Evolutionary conservation across 2,888 invertebrate genomes (phyloP).

Genomic region (Eretmocerus hayati): DNA sequence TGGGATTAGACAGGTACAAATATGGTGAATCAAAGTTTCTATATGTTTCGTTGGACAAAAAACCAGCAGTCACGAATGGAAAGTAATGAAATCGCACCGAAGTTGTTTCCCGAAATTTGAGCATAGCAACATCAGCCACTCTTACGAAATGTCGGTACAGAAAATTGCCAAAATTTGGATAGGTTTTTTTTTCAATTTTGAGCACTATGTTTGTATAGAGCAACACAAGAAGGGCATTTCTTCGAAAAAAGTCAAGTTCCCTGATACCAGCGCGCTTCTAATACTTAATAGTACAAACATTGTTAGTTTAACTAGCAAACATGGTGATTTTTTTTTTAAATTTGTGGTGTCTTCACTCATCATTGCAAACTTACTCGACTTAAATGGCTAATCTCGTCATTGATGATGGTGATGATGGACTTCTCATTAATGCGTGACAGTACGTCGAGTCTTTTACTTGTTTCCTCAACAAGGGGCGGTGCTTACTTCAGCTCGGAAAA

Average conservation of each 20-base stretch:
- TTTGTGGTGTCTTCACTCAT: conserved; percentile 31
- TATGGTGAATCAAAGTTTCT: too few relatives aligned
- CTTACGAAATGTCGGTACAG: too few relatives aligned
- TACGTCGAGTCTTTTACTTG: conserved; percentile 23
- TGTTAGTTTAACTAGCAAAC: conserved; percentile 42
- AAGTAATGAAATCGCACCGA: too few relatives aligned
- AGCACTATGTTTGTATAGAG: too few relatives aligned
- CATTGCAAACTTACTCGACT: conserved; percentile 36
- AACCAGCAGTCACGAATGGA: too few relatives aligned
- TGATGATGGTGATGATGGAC: conserved; percentile 19
- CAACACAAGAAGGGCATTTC: too few relatives aligned
- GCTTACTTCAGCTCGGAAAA: conserved; percentile 29
- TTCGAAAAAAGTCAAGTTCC: conserved; percentile 30
- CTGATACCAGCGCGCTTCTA: conserved; percentile 42
- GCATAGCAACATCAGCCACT: too few relatives aligned
- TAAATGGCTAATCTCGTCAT: conserved; percentile 31
- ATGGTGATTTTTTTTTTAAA: conserved; percentile 34
- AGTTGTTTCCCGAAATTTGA: too few relatives aligned
- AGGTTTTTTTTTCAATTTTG: too few relatives aligned
- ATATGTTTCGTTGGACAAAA: too few relatives aligned
- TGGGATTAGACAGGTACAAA: too few relatives aligned
- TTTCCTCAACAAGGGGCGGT: conserved; percentile 29
- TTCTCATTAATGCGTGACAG: conserved; percentile 24
- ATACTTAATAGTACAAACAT: conserved; percentile 42
- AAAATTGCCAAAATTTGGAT: too few relatives aligned